A percentile compares a stretch with the other conserved stretches of the same genome.
These are phyloP conservation scores for Platichthys stellatus DNA, from an alignment of 2,113 vertebrate genomes.

Conservation along the genomic window DNA sequence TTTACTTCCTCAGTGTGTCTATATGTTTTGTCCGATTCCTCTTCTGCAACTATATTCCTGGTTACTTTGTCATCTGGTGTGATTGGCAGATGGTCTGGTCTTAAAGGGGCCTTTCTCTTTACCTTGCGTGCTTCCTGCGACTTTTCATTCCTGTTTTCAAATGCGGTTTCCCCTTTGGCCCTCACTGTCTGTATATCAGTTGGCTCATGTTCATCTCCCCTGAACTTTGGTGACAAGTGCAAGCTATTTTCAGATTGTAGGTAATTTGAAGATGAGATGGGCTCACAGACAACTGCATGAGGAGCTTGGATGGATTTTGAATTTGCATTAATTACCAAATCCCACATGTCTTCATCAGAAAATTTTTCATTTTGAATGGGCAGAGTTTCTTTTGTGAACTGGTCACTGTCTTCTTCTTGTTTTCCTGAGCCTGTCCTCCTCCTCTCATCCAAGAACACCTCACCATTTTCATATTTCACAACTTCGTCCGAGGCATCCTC, in stretches of 20 bases:
- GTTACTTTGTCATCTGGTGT: neutral
- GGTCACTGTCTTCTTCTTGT: slow-evolving; percentile 3
- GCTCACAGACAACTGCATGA: neutral
- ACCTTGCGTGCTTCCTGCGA: slow-evolving; percentile 15
- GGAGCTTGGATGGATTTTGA: neutral
- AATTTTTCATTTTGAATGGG: neutral
- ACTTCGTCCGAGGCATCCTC: slow-evolving; percentile 27
- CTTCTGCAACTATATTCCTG: slow-evolving; percentile 8
- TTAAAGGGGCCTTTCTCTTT: slow-evolving; percentile 58
- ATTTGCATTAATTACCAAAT: slow-evolving; percentile 1
- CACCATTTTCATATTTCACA: slow-evolving; percentile 3
- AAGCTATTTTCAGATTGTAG: slow-evolving; percentile 13
- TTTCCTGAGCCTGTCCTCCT: neutral
- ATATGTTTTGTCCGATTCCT: slow-evolving; percentile 25
- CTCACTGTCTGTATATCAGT: slow-evolving; percentile 14
- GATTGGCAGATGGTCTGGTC: slow-evolving; percentile 44
- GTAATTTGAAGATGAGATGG: neutral
- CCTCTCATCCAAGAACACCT: neutral
- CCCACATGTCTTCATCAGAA: slow-evolving; percentile 9
- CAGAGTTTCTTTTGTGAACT: neutral
- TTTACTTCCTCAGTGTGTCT: slow-evolving; percentile 21
- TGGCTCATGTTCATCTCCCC: slow-evolving; percentile 14
- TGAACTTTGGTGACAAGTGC: slow-evolving; percentile 18
- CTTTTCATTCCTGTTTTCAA: slow-evolving; percentile 21
- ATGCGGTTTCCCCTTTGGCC: slow-evolving; percentile 5